Base-by-base conservation (phyloP, 2,888 invertebrate species). In the Epicampocera succincta region DNA sequence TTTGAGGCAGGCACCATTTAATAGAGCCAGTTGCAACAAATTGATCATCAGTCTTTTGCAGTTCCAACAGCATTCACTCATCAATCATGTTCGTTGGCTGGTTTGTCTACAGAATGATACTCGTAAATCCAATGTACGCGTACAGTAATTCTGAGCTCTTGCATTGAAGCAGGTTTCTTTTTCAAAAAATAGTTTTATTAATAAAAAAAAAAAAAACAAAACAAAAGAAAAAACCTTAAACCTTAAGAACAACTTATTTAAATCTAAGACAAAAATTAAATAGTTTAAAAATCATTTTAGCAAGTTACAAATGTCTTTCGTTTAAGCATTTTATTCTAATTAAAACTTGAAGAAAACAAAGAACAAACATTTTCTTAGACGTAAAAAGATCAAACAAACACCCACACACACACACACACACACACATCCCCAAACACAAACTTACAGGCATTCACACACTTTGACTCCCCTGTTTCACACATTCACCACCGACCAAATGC, bases 91-190 rank as follows among this genome's bases (percentile, higher is more conserved):
- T 38, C 40, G 29, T 60, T 56, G 11, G 46, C 25, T 38, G 54
- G n/a, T 12, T 46, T 12, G 3, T 5, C 52, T 15, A 1, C 13
- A 38, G 46, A 19, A 52, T 46, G 52, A 33, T 21, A 3, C 0
- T 1, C 48, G 6, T 58, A 29, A 3, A 29, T 29, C 3, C 29
- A 33, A 8, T 33, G 8, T 9, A 33, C 8, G 8, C 9, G 33
- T 33, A 33, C 8, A n/a, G 29, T 63, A 12, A 66, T 60, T 17
- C 52, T 66, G 60, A 71, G 42, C 61, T 38, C 60, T 74, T n/a
- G 48, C 66, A 75, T 71, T 66, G 66, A 65, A 60, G 78, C 78
- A 75, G 82, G 78, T 66, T 78, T 82, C 74, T 82, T 82, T 78
- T 82, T 74, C 69, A 38, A 69, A 66, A 60, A 48, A 40, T 82